Evolutionary conservation across 2,113 vertebrate genomes (phyloP).

Genomic region (Vulpes ferrilata): DNA sequence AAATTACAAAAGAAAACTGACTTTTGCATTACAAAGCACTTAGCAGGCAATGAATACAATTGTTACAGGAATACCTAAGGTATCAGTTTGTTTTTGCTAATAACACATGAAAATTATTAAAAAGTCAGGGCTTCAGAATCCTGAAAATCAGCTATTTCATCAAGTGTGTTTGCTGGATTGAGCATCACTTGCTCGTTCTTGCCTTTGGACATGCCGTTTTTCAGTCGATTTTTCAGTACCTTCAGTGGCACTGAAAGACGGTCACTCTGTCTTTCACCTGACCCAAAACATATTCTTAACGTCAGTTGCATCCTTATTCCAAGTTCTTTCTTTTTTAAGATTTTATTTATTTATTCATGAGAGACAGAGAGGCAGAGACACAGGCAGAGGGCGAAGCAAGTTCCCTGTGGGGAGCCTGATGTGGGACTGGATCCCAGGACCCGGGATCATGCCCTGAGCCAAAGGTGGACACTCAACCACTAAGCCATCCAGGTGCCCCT

Average conservation of each 20-base stretch:
- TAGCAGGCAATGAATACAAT: not conserved
- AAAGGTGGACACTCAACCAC: too few species aligned
- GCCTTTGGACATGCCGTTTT: not conserved
- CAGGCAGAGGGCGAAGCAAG: too few species aligned
- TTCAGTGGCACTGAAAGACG: too few species aligned
- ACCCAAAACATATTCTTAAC: not conserved
- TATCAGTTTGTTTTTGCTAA: not conserved
- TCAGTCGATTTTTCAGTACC: too few species aligned
- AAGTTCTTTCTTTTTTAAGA: not conserved
- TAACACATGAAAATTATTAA: not conserved
- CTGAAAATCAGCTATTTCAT: not conserved
- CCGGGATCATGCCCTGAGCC: too few species aligned
- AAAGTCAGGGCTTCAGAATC: not conserved
- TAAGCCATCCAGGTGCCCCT: too few species aligned
- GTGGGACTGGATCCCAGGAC: too few species aligned
- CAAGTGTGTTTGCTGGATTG: not conserved
- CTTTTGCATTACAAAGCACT: slow-evolving; percentile 21
- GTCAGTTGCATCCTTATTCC: not conserved
- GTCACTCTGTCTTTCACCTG: not conserved
- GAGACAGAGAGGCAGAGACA: too few species aligned
- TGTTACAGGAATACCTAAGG: not conserved
- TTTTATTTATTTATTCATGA: too few species aligned
- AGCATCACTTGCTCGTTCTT: not conserved
- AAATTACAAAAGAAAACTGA: not conserved
- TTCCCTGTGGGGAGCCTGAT: too few species aligned